Conservation (phyloP, 2,797 vertebrate genomes). For the Poeciliopsis gracilis region DNA sequence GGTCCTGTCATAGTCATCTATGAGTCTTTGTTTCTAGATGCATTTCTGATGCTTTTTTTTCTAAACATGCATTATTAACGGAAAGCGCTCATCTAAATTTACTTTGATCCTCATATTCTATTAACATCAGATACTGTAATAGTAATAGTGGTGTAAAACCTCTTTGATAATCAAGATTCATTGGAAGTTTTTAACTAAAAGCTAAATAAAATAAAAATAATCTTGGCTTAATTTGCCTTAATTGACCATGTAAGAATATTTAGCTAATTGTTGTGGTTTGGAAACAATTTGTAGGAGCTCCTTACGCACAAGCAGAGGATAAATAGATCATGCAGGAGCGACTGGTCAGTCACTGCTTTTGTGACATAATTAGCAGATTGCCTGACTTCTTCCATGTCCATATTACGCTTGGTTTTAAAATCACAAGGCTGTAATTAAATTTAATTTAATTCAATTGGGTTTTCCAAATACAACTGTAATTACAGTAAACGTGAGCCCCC, state of each 20-base stretch:
- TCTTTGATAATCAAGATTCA: not conserved
- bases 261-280: not conserved
- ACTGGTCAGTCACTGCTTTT: not conserved
- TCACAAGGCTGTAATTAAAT: not conserved
- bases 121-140: not conserved
- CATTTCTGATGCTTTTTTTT: not conserved
- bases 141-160: not conserved
- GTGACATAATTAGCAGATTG: not conserved
- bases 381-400: not conserved
- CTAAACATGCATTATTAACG: not conserved
- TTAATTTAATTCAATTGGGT: not conserved
- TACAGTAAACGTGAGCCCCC: not conserved
- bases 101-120: not conserved
- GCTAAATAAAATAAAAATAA: not conserved
- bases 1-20: conserved; percentile 4
- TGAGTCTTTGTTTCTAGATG: not conserved
- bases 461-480: not conserved
- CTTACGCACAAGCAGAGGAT: not conserved
- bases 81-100: not conserved
- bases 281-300: not conserved
- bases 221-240: not conserved
- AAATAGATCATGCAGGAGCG: not conserved
- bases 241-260: not conserved
- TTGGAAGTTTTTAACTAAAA: not conserved
- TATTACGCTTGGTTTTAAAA: not conserved